Percentiles rank a stretch among this genome's conserved stretches.
phyloP scores from a whole-genome alignment of 2,797 vertebrate species.

The Nannoperca australis region DNA sequence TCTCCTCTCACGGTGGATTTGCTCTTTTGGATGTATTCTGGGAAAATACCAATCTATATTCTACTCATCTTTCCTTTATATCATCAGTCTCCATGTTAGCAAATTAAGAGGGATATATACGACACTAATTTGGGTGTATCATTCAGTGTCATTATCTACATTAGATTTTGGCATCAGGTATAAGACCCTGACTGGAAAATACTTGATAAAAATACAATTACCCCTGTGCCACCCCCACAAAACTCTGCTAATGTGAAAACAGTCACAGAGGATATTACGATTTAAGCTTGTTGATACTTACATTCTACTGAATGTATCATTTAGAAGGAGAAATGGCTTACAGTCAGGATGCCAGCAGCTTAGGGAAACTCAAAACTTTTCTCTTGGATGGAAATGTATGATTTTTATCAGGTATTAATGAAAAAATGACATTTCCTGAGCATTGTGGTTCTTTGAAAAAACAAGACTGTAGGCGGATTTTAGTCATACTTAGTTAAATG shows the following conservation, averaged over 20 bases:
- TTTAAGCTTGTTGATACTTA: constrained; percentile 67
- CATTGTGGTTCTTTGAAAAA: constrained; percentile 58
- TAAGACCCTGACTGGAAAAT: constrained; percentile 68
- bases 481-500: constrained; percentile 71
- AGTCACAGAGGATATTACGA: constrained; percentile 67
- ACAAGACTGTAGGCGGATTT: constrained; percentile 69
- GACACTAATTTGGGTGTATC: constrained; percentile 60
- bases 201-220: constrained; percentile 69
- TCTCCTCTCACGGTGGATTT: constrained; percentile 38
- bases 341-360: constrained; percentile 58
- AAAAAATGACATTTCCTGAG: constrained; percentile 70
- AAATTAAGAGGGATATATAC: constrained; percentile 58
- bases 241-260: constrained; percentile 55
- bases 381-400: constrained; percentile 66
- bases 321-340: constrained; percentile 70
- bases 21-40: constrained; percentile 72
- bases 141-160: constrained; percentile 57
- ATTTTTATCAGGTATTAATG: constrained; percentile 78
- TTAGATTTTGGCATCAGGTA: constrained; percentile 70
- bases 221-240: constrained; percentile 57
- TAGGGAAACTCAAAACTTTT: constrained; percentile 61
- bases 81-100: constrained; percentile 62
- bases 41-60: constrained; percentile 74
- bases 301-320: constrained; percentile 70
- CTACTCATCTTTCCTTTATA: constrained; percentile 71